phyloP scores from a whole-genome alignment of 2,113 vertebrate species.

The Indicator maculatus region DNA sequence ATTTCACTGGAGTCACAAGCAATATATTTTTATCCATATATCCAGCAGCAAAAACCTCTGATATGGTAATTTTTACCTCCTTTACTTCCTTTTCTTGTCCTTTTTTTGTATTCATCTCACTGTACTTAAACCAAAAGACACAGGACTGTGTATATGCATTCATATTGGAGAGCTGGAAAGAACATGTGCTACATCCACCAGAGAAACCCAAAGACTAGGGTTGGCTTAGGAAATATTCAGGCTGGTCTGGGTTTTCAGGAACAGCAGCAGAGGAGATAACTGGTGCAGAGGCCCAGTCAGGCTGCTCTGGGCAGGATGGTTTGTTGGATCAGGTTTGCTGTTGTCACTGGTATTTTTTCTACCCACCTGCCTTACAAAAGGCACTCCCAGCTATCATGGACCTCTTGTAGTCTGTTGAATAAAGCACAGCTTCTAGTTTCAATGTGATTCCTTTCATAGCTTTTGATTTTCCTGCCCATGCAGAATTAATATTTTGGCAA shows the following conservation, averaged over 20 bases:
- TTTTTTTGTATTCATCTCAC: background rate
- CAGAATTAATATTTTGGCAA: background rate
- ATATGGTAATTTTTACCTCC: conserved; percentile 30
- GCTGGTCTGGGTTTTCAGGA: background rate
- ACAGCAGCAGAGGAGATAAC: background rate
- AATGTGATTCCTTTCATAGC: background rate
- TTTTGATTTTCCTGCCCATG: background rate
- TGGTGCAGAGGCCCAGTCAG: background rate
- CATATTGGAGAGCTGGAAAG: background rate
- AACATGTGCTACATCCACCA: background rate
- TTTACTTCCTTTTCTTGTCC: background rate
- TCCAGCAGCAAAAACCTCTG: conserved; percentile 1
- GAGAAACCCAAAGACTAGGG: background rate
- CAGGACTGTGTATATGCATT: background rate
- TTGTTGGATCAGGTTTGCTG: background rate
- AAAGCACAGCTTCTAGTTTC: background rate
- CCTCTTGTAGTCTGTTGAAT: background rate
- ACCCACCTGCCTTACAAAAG: background rate
- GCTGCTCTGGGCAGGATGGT: background rate
- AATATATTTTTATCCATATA: background rate
- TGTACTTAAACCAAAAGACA: background rate
- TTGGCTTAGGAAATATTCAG: background rate
- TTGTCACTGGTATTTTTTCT: background rate
- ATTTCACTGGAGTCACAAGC: background rate
- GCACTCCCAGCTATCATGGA: background rate